Evolutionary conservation across 2,113 vertebrate species (phyloP).

Genomic region (Scalopus aquaticus): DNA sequence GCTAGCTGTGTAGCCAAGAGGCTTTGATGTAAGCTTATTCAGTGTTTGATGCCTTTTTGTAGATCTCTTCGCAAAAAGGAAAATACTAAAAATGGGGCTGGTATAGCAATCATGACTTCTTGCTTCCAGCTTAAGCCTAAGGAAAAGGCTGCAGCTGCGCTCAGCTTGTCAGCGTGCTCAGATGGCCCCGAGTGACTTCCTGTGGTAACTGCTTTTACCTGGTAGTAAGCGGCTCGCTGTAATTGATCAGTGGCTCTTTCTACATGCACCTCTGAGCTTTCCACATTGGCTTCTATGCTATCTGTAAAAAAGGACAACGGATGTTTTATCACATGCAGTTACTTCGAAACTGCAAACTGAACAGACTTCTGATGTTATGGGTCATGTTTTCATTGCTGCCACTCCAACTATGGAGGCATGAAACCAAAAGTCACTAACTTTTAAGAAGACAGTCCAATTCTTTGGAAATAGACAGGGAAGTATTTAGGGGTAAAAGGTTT

Average conservation of each 20-base stretch:
- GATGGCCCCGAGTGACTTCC: background rate
- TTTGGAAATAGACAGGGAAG: slow-evolving; percentile 43
- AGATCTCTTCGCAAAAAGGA: slow-evolving; percentile 3
- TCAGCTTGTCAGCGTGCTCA: background rate
- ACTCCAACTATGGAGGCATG: background rate
- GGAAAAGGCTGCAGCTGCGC: background rate
- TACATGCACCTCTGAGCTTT: slow-evolving; percentile 96
- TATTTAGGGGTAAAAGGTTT: background rate
- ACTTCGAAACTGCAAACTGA: slow-evolving; percentile 11
- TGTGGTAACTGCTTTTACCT: slow-evolving; percentile 85
- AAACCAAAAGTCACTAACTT: slow-evolving; percentile 25
- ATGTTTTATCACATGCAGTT: slow-evolving; percentile 10
- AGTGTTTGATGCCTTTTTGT: slow-evolving; percentile 16
- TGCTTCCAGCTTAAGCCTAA: slow-evolving; percentile 29
- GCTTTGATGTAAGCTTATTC: slow-evolving; percentile 30
- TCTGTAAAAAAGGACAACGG: slow-evolving; percentile 84
- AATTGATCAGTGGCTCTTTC: slow-evolving; percentile 94
- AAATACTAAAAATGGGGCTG: slow-evolving; percentile 41
- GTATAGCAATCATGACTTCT: background rate
- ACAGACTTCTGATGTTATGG: background rate
- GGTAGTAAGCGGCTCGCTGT: slow-evolving; percentile 94
- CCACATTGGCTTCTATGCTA: slow-evolving; percentile 98
- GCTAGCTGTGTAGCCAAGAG: background rate
- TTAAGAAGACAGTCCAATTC: slow-evolving; percentile 14
- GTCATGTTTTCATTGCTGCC: background rate